Evolutionary conservation across 2,113 vertebrate genomes (phyloP).

Genomic region (Chlamydotis undulata): DNA sequence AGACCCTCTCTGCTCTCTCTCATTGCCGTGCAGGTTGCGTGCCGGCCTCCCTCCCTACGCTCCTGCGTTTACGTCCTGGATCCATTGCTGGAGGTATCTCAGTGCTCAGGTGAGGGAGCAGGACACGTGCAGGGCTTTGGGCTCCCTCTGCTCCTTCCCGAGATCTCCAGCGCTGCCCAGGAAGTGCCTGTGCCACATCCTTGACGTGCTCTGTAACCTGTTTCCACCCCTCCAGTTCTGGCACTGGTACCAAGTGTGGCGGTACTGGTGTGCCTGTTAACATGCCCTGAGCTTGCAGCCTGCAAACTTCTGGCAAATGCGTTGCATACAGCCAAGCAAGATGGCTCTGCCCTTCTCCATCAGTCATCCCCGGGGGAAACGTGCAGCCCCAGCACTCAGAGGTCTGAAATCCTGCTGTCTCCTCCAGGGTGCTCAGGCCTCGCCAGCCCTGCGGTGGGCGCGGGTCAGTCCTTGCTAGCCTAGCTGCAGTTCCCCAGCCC

Average conservation of each 20-base stretch:
- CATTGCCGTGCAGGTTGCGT: conserved; percentile 72
- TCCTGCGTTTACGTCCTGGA: conserved; percentile 83
- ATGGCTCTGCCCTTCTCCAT: not conserved
- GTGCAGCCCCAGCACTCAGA: not conserved
- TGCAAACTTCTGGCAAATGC: fast-evolving
- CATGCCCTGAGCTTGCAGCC: not conserved
- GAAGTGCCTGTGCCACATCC: not conserved
- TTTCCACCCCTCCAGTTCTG: not conserved
- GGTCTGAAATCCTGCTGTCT: not conserved
- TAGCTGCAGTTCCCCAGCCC: not conserved
- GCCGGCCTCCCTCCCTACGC: conserved; percentile 84
- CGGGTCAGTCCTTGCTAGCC: fast-evolving
- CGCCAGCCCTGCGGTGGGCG: not conserved
- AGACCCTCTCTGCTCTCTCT: not conserved
- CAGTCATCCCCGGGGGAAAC: not conserved
- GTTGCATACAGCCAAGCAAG: not conserved
- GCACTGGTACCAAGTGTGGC: not conserved
- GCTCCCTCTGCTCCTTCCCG: not conserved
- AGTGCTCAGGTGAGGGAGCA: conserved; percentile 74
- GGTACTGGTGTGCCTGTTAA: not conserved
- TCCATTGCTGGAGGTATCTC: conserved; percentile 87
- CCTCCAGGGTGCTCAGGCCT: not conserved
- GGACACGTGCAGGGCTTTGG: not conserved
- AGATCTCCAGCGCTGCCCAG: not conserved
- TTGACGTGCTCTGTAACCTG: fast-evolving